phyloP scores from a whole-genome alignment of 2,113 vertebrate species.

The Maylandia zebra region DNA sequence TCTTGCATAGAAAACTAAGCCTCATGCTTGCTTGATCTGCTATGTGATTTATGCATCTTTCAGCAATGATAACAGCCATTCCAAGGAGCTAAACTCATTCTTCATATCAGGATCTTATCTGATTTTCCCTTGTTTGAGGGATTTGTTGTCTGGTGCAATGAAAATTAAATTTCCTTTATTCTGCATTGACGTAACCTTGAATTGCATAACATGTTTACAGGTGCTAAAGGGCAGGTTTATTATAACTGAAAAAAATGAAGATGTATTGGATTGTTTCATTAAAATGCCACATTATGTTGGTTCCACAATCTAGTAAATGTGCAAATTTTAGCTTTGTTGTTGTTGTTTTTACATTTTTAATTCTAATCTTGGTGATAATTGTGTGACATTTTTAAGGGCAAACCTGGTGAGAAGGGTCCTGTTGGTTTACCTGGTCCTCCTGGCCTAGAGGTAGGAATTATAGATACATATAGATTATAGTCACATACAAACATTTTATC shows the following conservation, averaged over 20 bases:
- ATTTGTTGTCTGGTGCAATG: neutral
- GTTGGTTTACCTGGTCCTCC: constrained; percentile 78
- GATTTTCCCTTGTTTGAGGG: neutral
- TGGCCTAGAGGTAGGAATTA: constrained; percentile 81
- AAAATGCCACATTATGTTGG: neutral
- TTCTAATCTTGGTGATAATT: neutral
- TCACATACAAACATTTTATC: neutral
- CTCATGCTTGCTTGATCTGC: neutral
- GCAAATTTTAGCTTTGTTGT: neutral
- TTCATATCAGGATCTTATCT: neutral
- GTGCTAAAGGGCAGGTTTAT: neutral
- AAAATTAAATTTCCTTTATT: neutral
- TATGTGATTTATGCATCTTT: neutral
- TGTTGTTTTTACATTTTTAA: neutral
- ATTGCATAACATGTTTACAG: neutral
- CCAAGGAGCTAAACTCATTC: neutral
- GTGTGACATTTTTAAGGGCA: constrained; percentile 72
- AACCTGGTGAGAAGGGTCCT: constrained; percentile 82
- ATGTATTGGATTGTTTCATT: neutral
- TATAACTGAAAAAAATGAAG: neutral
- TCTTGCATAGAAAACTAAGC: neutral
- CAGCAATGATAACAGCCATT: neutral
- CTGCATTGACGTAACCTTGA: neutral
- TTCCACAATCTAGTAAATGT: neutral
- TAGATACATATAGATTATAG: neutral